Evolutionary conservation across 2,113 vertebrate genomes (phyloP), one percentile per base, ranked within the genome.

Genomic region (Potamarius usumacintae): DNA sequence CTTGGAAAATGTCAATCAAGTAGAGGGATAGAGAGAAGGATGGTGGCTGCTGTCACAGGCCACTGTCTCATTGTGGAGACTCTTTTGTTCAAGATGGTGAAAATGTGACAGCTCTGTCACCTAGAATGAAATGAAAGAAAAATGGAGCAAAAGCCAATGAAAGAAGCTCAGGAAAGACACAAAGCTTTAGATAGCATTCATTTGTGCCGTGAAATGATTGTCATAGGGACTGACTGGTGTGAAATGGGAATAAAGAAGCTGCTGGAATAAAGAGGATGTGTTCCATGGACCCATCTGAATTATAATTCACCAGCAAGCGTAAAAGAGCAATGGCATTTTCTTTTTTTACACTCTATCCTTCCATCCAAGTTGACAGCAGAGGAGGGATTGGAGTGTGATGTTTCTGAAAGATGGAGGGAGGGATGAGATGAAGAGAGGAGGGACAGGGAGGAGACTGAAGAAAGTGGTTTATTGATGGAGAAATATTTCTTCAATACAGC

Each of bases 401-500:
- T 84, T 74, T 87, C 85, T 85, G 82, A 84, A 58, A 27, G n/a
- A 78, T 71, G 65, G 63, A 85, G 86, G 69, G 57, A 88, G 67
- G 63, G 67, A 88, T 48, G 88, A 71, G 86, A 48, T 20, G 69
- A 79, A 62, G 77, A 81, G 72, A 84, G 34, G 87, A 90, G 58
- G 27, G 60, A 88, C 90, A 92, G 86, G 83, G 79, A 91, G 92
- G 89, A 87, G 81, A 52, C 77, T 42, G 55, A 65, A 71, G 42
- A 81, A 87, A 90, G 84, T n/a, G 91, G 90, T 87, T 92, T 91
- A 88, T 91, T 88, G 88, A 88, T 89, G 85, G 83, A 90, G 85
- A 92, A 91, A 90, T 90, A 88, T 92, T 83, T 89, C 87, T 89
- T 62, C 89, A 88, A 88, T 90, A 89, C 89, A 88, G 91, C 88